Evolutionary conservation across 1,140 invertebrate genomes (phyloP), one percentile per base, ranked within the genome.

Genomic region (Drosophila arawakana): DNA sequence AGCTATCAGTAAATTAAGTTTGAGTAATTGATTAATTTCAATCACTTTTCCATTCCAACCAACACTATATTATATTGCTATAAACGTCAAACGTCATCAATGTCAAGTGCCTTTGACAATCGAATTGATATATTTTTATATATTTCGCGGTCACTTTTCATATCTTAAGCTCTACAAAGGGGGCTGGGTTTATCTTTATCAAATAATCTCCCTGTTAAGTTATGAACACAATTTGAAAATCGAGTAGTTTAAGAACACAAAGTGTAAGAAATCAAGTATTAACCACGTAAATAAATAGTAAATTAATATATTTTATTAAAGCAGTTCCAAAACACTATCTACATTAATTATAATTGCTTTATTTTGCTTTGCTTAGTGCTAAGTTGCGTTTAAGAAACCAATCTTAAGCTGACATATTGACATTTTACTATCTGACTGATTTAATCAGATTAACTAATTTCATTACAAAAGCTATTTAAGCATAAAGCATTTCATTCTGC

Each of bases 1-100:
- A 49, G 59, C 10, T 47, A 21, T 39, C 18, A 49, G 58, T 37
- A 10, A 47, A 60, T 47, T 15, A 47, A 60, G 44, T n/a, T 47
- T 47, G 49, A 21, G n/a, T 34, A 11, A 35, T 25, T 35, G 30
- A 61, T 7, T 49, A 44, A 49, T 15, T 37, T 61, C 34, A 50
- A 46, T 43, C 41, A 13, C 11, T 25, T 18, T 7, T 30, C 9
- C 13, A 41, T 13, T 13, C 43, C 3, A 15, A 15, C 6, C 13
- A 13, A 43, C 41, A 13, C 41, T 13, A 11, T 13, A 43, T 43
- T 43, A 43, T 43, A 13, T 43, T 43, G 41, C 41, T 13, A 13
- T 43, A 43, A 43, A 43, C 41, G 41, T 43, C 41, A 43, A 43
- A 43, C 41, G 41, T 43, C 41, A 43, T n/a, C 41, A 43, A 11